phyloP scores from a whole-genome alignment of 2,113 vertebrate genomes.

The Hystrix cristata region DNA sequence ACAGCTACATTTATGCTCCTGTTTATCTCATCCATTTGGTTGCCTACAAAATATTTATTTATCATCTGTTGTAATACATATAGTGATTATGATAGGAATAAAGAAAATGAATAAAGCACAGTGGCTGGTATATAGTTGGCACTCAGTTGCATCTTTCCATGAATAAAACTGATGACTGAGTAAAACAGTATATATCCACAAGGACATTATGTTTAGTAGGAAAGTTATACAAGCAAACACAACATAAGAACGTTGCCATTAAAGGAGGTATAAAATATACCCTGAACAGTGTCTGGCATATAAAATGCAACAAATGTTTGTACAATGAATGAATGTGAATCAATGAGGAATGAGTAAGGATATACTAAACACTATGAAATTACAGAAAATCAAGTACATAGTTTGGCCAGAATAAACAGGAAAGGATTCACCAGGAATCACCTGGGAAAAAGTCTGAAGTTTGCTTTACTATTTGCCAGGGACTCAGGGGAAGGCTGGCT shows the following conservation, averaged over 20 bases:
- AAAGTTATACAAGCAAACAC: not conserved
- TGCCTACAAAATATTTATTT: conserved; percentile 49
- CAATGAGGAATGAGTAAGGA: not conserved
- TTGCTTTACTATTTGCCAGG: not conserved
- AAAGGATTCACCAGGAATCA: not conserved
- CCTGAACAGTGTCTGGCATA: not conserved
- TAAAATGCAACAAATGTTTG: not conserved
- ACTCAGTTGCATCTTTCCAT: conserved; percentile 26
- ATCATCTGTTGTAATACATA: conserved; percentile 16
- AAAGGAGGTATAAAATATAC: not conserved
- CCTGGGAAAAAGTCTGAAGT: not conserved
- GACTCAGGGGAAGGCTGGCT: not conserved
- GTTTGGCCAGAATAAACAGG: not conserved
- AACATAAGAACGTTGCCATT: not conserved
- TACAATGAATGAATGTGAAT: not conserved
- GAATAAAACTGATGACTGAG: conserved; percentile 21
- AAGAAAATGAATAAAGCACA: not conserved
- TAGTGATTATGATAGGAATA: not conserved
- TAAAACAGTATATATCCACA: not conserved
- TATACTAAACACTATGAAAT: not conserved
- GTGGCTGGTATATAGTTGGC: not conserved
- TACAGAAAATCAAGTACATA: conserved; percentile 18
- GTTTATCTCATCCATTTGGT: conserved; percentile 54
- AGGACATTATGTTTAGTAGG: not conserved
- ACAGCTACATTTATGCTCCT: not conserved